Percentiles rank a stretch among this genome's conserved stretches.
These are phyloP conservation scores for Lepus europaeus DNA, from an alignment of 2,113 vertebrate genomes.

Conservation along the genomic window DNA sequence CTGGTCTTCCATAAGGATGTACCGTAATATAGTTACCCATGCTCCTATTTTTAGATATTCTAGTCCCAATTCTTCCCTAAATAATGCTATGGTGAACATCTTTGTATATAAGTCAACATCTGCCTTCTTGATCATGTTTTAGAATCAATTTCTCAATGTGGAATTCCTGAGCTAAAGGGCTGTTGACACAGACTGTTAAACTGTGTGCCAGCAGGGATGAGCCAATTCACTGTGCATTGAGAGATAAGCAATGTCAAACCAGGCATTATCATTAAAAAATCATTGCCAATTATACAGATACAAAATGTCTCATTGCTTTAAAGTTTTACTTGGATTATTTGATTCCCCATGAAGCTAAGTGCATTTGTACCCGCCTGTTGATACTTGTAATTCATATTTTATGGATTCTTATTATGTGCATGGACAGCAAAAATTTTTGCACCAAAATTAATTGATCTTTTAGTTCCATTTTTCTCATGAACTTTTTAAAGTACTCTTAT, in stretches of 20 bases:
- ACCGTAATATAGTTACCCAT: not conserved
- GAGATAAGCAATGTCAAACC: not conserved
- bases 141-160: conserved; percentile 35
- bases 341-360: conserved; percentile 2
- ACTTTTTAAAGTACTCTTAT: not conserved
- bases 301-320: not conserved
- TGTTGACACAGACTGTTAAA: not conserved
- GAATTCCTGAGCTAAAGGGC: not conserved
- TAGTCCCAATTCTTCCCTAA: not conserved
- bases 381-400: conserved; percentile 13
- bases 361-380: conserved; percentile 1
- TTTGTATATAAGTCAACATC: not conserved
- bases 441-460: too few relatives aligned
- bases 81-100: not conserved
- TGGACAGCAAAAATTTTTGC: too few relatives aligned
- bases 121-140: conserved; percentile 42
- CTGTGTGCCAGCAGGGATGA: not conserved
- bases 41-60: conserved; percentile 13
- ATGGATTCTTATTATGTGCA: not conserved
- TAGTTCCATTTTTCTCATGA: not conserved
- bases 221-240: not conserved
- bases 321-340: not conserved
- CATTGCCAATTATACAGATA: conserved; percentile 2
- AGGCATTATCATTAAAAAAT: not conserved
- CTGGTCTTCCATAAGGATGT: conserved; percentile 9